Percentiles rank a stretch among this genome's conserved stretches.
phyloP scores from a whole-genome alignment of 2,888 invertebrate species.

The Parnassius glacialis region DNA sequence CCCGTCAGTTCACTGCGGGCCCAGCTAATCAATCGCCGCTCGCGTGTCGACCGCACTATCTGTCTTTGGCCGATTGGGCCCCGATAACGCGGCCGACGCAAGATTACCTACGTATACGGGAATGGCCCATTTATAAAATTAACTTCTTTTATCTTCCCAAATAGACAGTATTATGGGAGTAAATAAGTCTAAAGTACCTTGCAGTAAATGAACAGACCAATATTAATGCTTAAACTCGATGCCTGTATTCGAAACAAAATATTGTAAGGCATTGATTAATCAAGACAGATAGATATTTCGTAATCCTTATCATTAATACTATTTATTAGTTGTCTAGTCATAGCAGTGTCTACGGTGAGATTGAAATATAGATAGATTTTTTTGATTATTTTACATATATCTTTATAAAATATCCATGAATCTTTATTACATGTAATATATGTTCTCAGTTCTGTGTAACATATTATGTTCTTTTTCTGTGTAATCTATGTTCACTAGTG shows the following conservation, averaged over 20 bases:
- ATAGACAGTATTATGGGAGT: constrained; percentile 65
- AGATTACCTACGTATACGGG: constrained; percentile 73
- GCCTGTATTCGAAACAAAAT: constrained; percentile 28
- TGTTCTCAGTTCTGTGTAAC: no score
- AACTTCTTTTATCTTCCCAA: constrained; percentile 74
- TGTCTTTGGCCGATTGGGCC: constrained; percentile 75
- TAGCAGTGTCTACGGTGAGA: no score
- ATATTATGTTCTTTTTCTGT: no score
- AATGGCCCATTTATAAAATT: constrained; percentile 78
- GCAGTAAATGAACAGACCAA: constrained; percentile 54
- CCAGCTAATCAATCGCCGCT: constrained; percentile 77
- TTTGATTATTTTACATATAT: no score
- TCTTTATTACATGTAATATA: no score
- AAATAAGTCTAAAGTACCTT: constrained; percentile 66
- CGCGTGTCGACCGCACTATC: constrained; percentile 78
- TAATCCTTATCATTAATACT: no score
- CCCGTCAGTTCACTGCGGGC: constrained; percentile 74
- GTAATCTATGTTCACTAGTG: no score
- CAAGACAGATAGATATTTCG: no score
- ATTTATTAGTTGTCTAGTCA: no score
- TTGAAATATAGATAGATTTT: no score
- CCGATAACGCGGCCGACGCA: constrained; percentile 70
- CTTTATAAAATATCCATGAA: no score
- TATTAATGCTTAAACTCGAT: constrained; percentile 47
- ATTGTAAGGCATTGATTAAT: not conserved